Evolutionary conservation across 2,797 vertebrate species (phyloP).

Genomic region (Sternotherus odoratus): DNA sequence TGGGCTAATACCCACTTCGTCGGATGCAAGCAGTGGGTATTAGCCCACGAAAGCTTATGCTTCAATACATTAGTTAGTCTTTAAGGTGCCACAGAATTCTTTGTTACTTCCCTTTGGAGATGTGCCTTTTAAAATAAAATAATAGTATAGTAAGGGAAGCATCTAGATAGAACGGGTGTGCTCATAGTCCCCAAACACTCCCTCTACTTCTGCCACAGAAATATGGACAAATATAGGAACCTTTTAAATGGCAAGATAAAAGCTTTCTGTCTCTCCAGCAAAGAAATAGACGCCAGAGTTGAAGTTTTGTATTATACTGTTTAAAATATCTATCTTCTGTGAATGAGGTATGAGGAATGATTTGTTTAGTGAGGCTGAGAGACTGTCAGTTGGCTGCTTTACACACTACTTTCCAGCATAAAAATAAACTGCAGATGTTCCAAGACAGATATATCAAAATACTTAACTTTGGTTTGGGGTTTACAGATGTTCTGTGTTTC

Average conservation of each 20-base stretch:
- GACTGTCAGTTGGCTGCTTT: constrained; percentile 38
- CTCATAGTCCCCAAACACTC: neutral
- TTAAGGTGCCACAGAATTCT: too few relatives aligned
- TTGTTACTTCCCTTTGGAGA: neutral
- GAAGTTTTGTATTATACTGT: constrained; percentile 32
- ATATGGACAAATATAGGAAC: neutral
- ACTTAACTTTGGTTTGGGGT: constrained; percentile 34
- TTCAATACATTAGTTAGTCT: too few relatives aligned
- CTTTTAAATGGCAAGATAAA: constrained; percentile 22
- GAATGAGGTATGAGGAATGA: neutral
- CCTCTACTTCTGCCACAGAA: neutral
- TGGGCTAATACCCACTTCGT: too few relatives aligned
- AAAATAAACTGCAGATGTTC: constrained; percentile 69
- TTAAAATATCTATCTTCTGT: constrained; percentile 46
- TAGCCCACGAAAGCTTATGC: too few relatives aligned
- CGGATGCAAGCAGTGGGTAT: too few relatives aligned
- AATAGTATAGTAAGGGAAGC: neutral
- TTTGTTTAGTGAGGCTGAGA: constrained; percentile 48
- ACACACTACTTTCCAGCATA: constrained; percentile 13
- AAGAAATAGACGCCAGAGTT: neutral
- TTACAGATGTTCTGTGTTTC: constrained; percentile 44
- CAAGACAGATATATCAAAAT: constrained; percentile 45
- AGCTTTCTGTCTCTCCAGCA: neutral
- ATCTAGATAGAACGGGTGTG: neutral
- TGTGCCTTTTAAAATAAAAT: constrained; percentile 41